These are phyloP conservation scores for Leucania comma DNA, from an alignment of 2,888 invertebrate species.

Conservation along the genomic window DNA sequence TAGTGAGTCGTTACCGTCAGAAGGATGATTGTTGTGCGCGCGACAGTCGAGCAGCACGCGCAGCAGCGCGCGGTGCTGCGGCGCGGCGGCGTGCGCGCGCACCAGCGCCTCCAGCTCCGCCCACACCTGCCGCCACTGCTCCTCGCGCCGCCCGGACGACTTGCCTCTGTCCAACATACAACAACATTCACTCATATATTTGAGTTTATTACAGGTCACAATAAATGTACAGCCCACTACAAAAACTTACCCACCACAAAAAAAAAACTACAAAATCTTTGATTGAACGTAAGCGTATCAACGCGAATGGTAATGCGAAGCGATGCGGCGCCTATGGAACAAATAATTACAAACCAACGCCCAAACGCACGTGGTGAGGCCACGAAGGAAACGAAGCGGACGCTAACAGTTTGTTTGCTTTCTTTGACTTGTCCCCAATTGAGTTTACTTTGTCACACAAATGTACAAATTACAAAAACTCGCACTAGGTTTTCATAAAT, in stretches of 20 bases:
- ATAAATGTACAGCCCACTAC: not conserved
- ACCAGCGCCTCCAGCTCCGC: slow-evolving; percentile 96
- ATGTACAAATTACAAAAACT: not conserved
- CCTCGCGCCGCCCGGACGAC: slow-evolving; percentile 93
- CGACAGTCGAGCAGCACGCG: slow-evolving; percentile 95
- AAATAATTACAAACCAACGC: too few relatives aligned
- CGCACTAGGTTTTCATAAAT: not conserved
- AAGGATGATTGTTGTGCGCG: slow-evolving; percentile 79
- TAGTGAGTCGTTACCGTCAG: slow-evolving; percentile 74
- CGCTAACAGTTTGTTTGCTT: too few relatives aligned
- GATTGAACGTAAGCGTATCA: too few relatives aligned
- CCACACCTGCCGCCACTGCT: slow-evolving; percentile 98
- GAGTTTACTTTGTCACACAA: too few relatives aligned
- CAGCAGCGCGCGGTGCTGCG: slow-evolving; percentile 94
- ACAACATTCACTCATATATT: slow-evolving; percentile 20
- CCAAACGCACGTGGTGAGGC: too few relatives aligned
- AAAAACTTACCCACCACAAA: too few relatives aligned
- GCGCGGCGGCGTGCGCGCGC: slow-evolving; percentile 94
- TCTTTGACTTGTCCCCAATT: too few relatives aligned
- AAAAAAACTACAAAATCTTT: too few relatives aligned
- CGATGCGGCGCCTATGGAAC: too few relatives aligned
- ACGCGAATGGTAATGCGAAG: too few relatives aligned
- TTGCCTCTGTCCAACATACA: slow-evolving; percentile 74
- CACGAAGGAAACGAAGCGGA: too few relatives aligned
- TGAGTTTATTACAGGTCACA: not conserved